Evolutionary conservation across 1,140 invertebrate genomes (phyloP).

Genomic region (Dysdera silvatica): DNA sequence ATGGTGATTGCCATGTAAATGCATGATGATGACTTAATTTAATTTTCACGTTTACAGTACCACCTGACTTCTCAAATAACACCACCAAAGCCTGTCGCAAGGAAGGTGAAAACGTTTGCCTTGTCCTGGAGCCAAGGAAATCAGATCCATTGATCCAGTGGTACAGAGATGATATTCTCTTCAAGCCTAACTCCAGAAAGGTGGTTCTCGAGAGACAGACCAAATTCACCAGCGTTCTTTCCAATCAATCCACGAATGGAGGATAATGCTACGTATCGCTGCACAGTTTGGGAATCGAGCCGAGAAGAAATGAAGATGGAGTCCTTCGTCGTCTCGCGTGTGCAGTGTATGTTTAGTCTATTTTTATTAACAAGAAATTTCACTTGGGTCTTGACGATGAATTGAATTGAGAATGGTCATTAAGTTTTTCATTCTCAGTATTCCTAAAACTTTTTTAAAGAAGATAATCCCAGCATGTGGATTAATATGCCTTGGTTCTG

Average conservation of each 20-base stretch:
- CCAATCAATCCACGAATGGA: constrained; percentile 67
- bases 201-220: constrained; percentile 58
- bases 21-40: background rate
- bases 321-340: constrained; percentile 65
- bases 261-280: constrained; percentile 69
- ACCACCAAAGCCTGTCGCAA: constrained; percentile 60
- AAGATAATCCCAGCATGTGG: too few species aligned
- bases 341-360: constrained; percentile 67
- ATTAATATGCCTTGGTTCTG: too few species aligned
- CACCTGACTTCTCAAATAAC: constrained; percentile 67
- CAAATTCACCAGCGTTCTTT: constrained; percentile 63
- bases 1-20: background rate
- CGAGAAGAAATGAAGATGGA: constrained; percentile 66
- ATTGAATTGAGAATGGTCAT: too few species aligned
- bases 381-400: background rate
- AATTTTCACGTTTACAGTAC: constrained; percentile 44
- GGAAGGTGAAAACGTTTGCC: constrained; percentile 60
- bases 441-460: too few species aligned
- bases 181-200: constrained; percentile 57
- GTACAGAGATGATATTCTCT: constrained; percentile 50
- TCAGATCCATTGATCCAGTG: constrained; percentile 71
- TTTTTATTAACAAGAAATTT: background rate
- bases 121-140: constrained; percentile 71
- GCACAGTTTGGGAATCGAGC: constrained; percentile 76
- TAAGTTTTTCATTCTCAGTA: too few species aligned